Evolutionary conservation across 2,113 vertebrate genomes (phyloP), one percentile per base, ranked within the genome.

Genomic region (Zosterops japonicus): DNA sequence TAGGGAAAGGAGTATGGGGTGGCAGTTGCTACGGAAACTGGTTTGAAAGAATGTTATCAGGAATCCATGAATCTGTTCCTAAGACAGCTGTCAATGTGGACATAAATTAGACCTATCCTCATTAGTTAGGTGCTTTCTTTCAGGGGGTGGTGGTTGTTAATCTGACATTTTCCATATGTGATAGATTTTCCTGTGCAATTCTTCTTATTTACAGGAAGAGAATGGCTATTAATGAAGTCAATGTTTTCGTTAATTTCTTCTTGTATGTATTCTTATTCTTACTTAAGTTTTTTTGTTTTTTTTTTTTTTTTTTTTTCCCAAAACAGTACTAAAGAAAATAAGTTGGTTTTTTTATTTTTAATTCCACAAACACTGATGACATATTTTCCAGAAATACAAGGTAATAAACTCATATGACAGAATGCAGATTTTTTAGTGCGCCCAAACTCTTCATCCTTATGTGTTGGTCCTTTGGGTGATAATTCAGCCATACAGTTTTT

Each of bases 11-110:
- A 70, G 47, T 60, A 53, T 63, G 81, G 95, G 94, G 94, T 94
- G 80, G 71, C 67, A 96, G 97, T 98, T 98, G 96, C 97, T 97
- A 98, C 1, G 68, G 97, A 96, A 97, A 98, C 97, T 68, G 75
- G 63, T 96, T 96, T 91, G 83, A 97, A 94, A 88, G 49, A 90
- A 89, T 89, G 47, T 74, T 96, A 81, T 78, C 0, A 1, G 94
- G 93, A 97, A 92, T 96, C 77, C 70, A 77, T 91, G 96, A 97
- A 97, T 96, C 95, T 81, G 74, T 74, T 92, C 83, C 50, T 87
- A 89, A 95, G 94, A 91, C 87, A 97, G 79, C 87, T 98, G 96
- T 92, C 96, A 96, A 56, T 93, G 78, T 57, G 95, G 90, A 88
- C 79, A 46, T 63, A 95, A 97, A 97, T 93, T 65, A 97, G 83